Evolutionary conservation across 2,888 invertebrate species (phyloP).

Genomic region (Tiphia femorata): DNA sequence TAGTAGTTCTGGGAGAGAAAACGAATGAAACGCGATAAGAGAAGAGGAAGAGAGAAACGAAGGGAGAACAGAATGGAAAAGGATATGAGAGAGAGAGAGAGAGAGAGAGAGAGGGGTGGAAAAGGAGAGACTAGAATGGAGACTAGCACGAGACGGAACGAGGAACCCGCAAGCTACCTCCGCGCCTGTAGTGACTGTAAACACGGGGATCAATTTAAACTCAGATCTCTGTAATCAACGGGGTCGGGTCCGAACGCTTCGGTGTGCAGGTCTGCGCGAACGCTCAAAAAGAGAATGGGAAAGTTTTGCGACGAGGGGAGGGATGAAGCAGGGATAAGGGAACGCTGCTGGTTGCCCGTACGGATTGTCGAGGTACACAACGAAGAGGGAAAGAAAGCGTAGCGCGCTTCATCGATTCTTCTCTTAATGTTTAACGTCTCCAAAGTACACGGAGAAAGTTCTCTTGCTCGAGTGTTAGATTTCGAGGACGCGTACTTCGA

Average conservation of each 20-base stretch:
- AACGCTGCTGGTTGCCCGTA: too few species aligned
- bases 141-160: slow-evolving; percentile 1
- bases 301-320: slow-evolving; percentile 28
- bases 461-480: too few species aligned
- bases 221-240: slow-evolving; percentile 67
- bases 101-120: not conserved
- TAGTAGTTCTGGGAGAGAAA: too few species aligned
- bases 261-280: slow-evolving; percentile 16
- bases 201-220: slow-evolving; percentile 64
- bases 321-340: too few species aligned
- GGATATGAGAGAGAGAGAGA: slow-evolving; percentile 1
- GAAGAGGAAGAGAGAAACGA: too few species aligned
- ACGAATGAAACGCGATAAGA: too few species aligned
- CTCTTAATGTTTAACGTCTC: not conserved
- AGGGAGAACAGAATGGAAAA: too few species aligned
- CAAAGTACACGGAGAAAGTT: not conserved
- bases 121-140: not conserved
- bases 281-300: slow-evolving; percentile 42
- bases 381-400: not conserved
- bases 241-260: slow-evolving; percentile 46
- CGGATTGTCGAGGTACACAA: not conserved
- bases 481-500: too few species aligned
- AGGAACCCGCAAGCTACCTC: slow-evolving; percentile 24
- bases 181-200: slow-evolving; percentile 43
- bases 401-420: not conserved